These are phyloP conservation scores for Cyclargus thomasi DNA, from an alignment of 1,140 invertebrate genomes.

Conservation along the genomic window DNA sequence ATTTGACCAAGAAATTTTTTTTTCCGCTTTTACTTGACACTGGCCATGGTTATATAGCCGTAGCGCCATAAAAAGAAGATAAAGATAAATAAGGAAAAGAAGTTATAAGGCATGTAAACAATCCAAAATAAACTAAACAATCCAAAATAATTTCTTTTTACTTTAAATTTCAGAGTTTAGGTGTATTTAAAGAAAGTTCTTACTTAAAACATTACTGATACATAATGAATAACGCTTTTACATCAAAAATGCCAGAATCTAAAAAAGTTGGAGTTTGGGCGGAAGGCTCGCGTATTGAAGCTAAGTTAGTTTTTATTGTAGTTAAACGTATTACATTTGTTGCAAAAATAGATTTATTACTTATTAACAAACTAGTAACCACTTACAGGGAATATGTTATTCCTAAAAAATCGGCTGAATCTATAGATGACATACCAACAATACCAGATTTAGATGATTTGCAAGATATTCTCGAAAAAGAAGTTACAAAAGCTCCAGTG, in stretches of 20 bases:
- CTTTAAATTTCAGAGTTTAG: too few relatives aligned
- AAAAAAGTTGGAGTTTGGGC: conserved; percentile 65
- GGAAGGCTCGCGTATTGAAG: conserved; percentile 56
- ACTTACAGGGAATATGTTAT: conserved; percentile 57
- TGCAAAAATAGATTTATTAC: neutral
- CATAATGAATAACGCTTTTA: conserved; percentile 32
- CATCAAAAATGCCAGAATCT: conserved; percentile 47
- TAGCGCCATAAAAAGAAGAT: too few relatives aligned
- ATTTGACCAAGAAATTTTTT: too few relatives aligned
- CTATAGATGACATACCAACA: conserved; percentile 62
- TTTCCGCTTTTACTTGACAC: too few relatives aligned
- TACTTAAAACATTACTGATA: neutral
- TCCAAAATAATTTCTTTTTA: too few relatives aligned
- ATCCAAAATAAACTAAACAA: too few relatives aligned
- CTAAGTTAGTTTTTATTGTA: conserved; percentile 40
- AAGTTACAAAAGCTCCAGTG: conserved; percentile 53
- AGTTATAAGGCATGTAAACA: too few relatives aligned
- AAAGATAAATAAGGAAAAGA: too few relatives aligned
- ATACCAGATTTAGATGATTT: conserved; percentile 65
- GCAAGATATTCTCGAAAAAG: conserved; percentile 63
- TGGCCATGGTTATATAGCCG: too few relatives aligned
- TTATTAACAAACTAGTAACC: neutral
- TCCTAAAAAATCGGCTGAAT: conserved; percentile 58
- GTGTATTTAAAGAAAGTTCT: too few relatives aligned
- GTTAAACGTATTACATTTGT: neutral